Base-by-base conservation (phyloP, 2,888 invertebrate species). In the Notodonta ziczac region DNA sequence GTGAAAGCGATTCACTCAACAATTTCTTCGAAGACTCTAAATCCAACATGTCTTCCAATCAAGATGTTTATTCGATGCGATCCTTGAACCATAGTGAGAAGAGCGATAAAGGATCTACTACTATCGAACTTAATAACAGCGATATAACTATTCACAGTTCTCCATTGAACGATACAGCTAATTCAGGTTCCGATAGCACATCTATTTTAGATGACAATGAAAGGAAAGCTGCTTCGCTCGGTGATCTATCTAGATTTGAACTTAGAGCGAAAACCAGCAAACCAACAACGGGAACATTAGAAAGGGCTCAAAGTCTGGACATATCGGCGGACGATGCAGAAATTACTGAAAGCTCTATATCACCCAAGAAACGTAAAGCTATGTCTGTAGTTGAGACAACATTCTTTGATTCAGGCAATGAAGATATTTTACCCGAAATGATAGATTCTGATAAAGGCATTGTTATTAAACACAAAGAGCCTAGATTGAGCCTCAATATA, bases 241-340 rank as follows among this genome's bases (percentile, higher is more conserved):
- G 97, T 0, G 97, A 97, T 85, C 88, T 97, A 57, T 97, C 97
- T 0, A 95, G 96, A 80, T 96, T 97, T 66, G 92, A 94, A 77
- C 65, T 92, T 10, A 84, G 90, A 74, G 70, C 91, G 50, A 93
- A 90, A 68, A 80, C 90, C 32, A 93, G 83, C 69, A 90, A 93
- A 64, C 91, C 94, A 9, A 83, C 94, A 4, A 88, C 94, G 4
- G 95, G 96, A 4, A 96, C 95, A 10, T 84, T 96, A 60, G 97
- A 97, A 87, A 93, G 97, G 67, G 97, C 97, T 0, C 97, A 97
- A 81, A 97, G 97, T 76, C 89, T 97, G 53, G 97, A 97, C 70
- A 96, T 97, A 84, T 96, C 96, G 57, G 90, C 90, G 6, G 94
- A 94, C 65, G 94, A 94, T 69, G 84, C 80, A n/a, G 94, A 93